Evolutionary conservation across 2,888 invertebrate species (phyloP).

Genomic region (Aporophyla nigra): DNA sequence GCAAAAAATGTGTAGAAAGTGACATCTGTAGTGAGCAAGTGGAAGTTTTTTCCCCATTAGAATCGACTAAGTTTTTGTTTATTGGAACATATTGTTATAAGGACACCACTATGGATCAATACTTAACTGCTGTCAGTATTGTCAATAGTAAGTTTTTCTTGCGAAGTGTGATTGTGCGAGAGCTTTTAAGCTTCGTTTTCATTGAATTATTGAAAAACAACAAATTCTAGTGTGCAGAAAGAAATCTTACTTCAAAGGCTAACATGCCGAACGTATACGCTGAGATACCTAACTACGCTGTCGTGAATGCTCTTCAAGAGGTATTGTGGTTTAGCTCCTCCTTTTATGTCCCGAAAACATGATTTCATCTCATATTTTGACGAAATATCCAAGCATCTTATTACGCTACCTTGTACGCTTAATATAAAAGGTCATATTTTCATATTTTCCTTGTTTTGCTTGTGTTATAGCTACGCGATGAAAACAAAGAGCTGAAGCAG

Average conservation of each 20-base stretch:
- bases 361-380: neutral
- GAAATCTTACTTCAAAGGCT: neutral
- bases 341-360: neutral
- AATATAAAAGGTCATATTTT: neutral
- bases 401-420: neutral
- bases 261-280: constrained; percentile 67
- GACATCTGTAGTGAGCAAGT: too few species aligned
- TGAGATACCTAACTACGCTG: constrained; percentile 84
- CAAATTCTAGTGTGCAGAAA: neutral
- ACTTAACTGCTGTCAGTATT: neutral
- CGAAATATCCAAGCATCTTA: neutral
- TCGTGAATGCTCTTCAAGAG: constrained; percentile 78
- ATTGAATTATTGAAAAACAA: neutral
- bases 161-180: neutral
- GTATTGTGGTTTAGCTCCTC: constrained; percentile 83
- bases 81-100: neutral
- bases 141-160: constrained; percentile 6
- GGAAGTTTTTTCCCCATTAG: too few species aligned
- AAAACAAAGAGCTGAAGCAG: constrained; percentile 81
- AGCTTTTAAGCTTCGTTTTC: neutral
- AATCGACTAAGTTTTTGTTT: neutral
- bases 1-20: too few species aligned
- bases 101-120: neutral
- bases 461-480: constrained; percentile 79
- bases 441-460: neutral